Base-by-base conservation (phyloP, 1,140 invertebrate genomes). In the Marisa cornuarietis region DNA sequence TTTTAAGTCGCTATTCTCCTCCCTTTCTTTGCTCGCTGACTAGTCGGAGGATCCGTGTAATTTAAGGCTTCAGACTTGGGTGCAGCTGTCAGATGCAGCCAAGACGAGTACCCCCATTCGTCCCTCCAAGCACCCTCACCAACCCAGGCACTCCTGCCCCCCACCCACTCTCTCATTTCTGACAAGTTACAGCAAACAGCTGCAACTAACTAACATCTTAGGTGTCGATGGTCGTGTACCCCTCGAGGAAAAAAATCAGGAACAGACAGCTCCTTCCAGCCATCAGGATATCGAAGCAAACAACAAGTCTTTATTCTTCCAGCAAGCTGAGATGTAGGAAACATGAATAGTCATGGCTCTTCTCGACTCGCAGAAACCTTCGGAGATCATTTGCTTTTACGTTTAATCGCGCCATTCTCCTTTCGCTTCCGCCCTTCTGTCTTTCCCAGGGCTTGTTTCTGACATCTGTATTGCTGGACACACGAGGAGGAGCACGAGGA, bases 361-460 rank as follows among this genome's bases (percentile, higher is more conserved):
- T 58, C 54, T 18, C 54, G 16, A 58, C 11, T 14, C 11, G 16
- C 54, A 18, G 54, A 58, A 58, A 18, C 54, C 11, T 58, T 58
- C 10, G 65, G 65, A 68, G 11, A 24, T n/a, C 4, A 24, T 13
- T n/a, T 13, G 3, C n/a, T n/a, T 68, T n/a, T n/a, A 13, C 26
- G 65, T 68, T 68, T n/a, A 24, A 22, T 31, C 65, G 65, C 65
- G 65, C 65, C 26, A 68, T 68, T 68, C 26, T 68, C n/a, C 31
- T 68, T 1, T 10, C 6, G 2, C 65, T 68, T 31, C 22, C 65
- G 26, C 13, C 22, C 13, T 24, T 24, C 22, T 68, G 65, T 22
- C 26, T 68, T 68, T 24, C 65, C 65, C 65, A 31, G 65, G n/a
- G 65, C n/a, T 31, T 31, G 65, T 22, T 14, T 31, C 65, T 68